A percentile compares a stretch with the other conserved stretches of the same genome.
phyloP scores from a whole-genome alignment of 2,113 vertebrate species.

The Hystrix brachyura region DNA sequence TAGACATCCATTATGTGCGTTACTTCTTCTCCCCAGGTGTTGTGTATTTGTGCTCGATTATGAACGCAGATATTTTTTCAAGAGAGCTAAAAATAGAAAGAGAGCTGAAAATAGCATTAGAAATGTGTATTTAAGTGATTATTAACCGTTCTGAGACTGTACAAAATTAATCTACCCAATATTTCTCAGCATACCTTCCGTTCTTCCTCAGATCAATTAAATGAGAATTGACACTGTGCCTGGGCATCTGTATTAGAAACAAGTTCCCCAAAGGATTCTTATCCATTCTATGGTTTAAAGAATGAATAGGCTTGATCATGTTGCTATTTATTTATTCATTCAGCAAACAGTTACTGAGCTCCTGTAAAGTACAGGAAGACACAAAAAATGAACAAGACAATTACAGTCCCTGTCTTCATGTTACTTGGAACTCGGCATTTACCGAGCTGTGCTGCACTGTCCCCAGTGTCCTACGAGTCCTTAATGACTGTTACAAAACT shows the following conservation, averaged over 20 bases:
- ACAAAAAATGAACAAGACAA: neutral
- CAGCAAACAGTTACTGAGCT: neutral
- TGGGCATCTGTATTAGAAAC: neutral
- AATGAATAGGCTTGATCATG: neutral
- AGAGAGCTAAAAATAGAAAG: neutral
- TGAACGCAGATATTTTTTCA: neutral
- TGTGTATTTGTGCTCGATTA: neutral
- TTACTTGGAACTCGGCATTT: neutral
- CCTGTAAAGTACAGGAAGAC: neutral
- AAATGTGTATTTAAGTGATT: conserved; percentile 11
- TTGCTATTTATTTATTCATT: neutral
- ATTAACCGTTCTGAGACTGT: neutral
- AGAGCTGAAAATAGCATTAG: neutral
- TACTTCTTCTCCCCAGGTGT: neutral
- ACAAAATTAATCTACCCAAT: neutral
- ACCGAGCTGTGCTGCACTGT: neutral
- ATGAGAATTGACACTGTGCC: neutral
- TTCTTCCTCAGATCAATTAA: neutral
- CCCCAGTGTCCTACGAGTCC: neutral
- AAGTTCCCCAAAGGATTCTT: neutral
- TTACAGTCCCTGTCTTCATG: neutral
- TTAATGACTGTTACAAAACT: neutral
- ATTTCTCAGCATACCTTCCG: neutral
- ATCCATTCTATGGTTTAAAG: neutral
- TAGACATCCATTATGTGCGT: neutral